phyloP scores from a whole-genome alignment of 2,797 vertebrate genomes.

The Alosa sapidissima region DNA sequence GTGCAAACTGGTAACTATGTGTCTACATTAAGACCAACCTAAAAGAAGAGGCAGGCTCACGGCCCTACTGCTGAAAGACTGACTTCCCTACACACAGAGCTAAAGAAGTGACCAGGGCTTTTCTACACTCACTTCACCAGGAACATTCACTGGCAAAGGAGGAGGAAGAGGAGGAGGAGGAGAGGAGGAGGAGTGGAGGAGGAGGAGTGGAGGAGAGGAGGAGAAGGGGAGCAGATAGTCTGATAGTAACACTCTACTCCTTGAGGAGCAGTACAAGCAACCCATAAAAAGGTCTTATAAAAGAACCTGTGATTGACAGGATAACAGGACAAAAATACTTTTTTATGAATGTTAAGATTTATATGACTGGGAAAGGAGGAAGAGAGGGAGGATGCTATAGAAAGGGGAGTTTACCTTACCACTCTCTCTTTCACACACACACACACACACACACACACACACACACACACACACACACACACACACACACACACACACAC shows the following conservation, averaged over 20 bases:
- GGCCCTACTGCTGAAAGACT: neutral
- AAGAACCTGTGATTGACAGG: constrained; percentile 33
- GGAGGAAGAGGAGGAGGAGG: constrained; percentile 48
- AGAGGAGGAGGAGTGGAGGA: constrained; percentile 56
- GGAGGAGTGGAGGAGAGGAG: constrained; percentile 48
- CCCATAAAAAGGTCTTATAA: neutral
- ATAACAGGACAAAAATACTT: neutral
- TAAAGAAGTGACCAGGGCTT: neutral
- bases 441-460: constrained; percentile 20
- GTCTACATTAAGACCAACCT: neutral
- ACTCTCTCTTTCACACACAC: constrained; percentile 29
- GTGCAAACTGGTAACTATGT: no score
- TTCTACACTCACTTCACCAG: neutral
- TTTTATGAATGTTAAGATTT: neutral
- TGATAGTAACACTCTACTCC: neutral
- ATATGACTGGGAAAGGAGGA: constrained; percentile 22
- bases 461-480: constrained; percentile 28
- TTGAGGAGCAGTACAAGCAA: neutral
- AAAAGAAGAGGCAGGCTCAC: neutral
- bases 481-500: constrained; percentile 23
- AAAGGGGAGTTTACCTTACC: neutral
- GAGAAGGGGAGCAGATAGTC: constrained; percentile 62
- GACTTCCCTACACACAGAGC: neutral
- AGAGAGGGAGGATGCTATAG: constrained; percentile 25
- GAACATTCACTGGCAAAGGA: neutral